phyloP scores from a whole-genome alignment of 2,113 vertebrate species.

The Thalassoma bifasciatum region DNA sequence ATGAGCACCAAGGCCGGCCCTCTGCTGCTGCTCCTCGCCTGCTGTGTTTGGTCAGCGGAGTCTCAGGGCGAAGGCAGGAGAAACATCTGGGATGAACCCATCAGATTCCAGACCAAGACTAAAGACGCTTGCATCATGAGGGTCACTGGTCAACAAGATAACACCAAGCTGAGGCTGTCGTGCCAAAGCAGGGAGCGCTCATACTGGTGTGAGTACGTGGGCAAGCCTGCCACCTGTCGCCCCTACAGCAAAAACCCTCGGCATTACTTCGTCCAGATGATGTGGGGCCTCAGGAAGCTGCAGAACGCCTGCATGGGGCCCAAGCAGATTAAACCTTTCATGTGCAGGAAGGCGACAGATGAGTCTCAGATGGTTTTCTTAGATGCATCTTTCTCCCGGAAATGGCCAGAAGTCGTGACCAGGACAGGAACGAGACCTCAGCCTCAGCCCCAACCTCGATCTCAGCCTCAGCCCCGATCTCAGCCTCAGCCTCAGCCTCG shows the following conservation, averaged over 20 bases:
- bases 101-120: constrained; percentile 83
- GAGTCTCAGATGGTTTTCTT: constrained; percentile 83
- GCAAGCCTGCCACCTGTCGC: constrained; percentile 81
- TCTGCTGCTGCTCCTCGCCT: constrained; percentile 74
- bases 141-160: constrained; percentile 73
- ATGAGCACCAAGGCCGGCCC: constrained; percentile 81
- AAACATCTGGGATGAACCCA: constrained; percentile 78
- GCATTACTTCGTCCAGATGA: constrained; percentile 86
- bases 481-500: background rate
- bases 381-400: constrained; percentile 24
- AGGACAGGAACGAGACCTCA: background rate
- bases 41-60: constrained; percentile 70
- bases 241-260: constrained; percentile 84
- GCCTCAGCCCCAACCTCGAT: background rate
- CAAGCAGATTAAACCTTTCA: constrained; percentile 75
- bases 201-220: constrained; percentile 88
- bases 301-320: constrained; percentile 79
- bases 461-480: too few relatives aligned
- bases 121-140: constrained; percentile 83
- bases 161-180: constrained; percentile 79
- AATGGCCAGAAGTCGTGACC: background rate
- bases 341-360: constrained; percentile 83
- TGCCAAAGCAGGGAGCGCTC: constrained; percentile 73
- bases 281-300: constrained; percentile 80
- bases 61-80: constrained; percentile 64